Percentiles rank a stretch among this genome's conserved stretches.
phyloP scores from a whole-genome alignment of 92 coral and sea anemone species.

The Parazoanthus swiftii region DNA sequence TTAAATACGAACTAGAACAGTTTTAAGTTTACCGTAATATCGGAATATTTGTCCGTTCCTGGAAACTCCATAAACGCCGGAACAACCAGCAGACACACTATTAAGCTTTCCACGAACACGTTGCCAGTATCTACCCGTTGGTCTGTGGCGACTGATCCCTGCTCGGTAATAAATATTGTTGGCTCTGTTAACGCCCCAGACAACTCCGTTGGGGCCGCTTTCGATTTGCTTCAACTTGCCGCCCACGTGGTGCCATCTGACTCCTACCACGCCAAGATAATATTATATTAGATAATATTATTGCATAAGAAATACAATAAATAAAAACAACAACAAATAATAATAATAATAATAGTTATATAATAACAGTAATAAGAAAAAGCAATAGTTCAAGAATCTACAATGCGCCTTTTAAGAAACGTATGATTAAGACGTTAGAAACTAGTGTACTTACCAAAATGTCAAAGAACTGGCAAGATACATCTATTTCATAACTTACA shows the following conservation, averaged over 20 bases:
- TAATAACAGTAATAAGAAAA: not conserved
- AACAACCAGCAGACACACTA: slow-evolving; percentile 25
- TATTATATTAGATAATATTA: not conserved
- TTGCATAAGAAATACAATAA: not conserved
- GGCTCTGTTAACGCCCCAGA: slow-evolving; percentile 38
- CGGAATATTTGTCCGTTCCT: slow-evolving; percentile 27
- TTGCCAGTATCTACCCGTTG: slow-evolving; percentile 24
- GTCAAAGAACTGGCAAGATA: not conserved
- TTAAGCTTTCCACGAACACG: slow-evolving; percentile 18
- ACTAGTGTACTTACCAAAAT: not conserved
- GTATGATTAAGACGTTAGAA: not conserved
- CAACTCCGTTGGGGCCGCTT: slow-evolving; percentile 40
- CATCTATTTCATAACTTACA: not conserved
- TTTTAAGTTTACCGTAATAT: slow-evolving; percentile 18
- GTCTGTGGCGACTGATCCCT: slow-evolving; percentile 31
- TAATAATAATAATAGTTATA: not conserved
- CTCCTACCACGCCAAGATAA: not conserved
- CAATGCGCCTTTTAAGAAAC: not conserved
- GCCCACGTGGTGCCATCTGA: slow-evolving; percentile 7
- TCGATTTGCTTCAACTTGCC: slow-evolving; percentile 46
- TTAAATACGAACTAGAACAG: not conserved
- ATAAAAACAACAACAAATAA: too few species aligned
- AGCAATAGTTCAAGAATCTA: too few species aligned
- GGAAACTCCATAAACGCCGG: slow-evolving; percentile 10
- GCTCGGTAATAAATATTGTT: slow-evolving; percentile 38